Evolutionary conservation across 2,888 invertebrate genomes (phyloP).

Genomic region (Serrognathus titanus): DNA sequence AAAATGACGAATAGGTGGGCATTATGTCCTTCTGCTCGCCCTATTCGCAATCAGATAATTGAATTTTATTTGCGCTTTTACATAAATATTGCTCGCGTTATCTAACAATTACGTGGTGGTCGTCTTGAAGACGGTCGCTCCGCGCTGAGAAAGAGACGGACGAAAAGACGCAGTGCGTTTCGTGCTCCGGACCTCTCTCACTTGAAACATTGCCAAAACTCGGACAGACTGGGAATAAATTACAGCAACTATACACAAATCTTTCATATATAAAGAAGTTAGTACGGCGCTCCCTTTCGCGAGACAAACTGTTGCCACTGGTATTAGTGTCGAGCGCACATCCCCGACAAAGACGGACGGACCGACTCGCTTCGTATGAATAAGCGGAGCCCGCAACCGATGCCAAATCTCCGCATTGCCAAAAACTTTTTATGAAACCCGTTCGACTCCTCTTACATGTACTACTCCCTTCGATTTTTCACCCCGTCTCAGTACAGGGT

Average conservation of each 20-base stretch:
- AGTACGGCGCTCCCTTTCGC: neutral
- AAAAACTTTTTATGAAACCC: conserved; percentile 2
- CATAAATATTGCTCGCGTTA: neutral
- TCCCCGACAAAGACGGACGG: neutral
- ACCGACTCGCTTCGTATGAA: neutral
- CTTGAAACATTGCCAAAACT: conserved; percentile 25
- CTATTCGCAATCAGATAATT: no score
- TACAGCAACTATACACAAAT: conserved; percentile 27
- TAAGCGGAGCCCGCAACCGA: conserved; percentile 1
- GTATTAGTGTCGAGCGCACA: neutral
- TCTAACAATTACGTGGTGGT: neutral
- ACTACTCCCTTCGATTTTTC: conserved; percentile 1
- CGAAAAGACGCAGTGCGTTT: neutral
- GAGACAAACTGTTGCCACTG: neutral
- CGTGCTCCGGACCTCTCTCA: neutral
- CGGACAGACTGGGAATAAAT: conserved; percentile 25
- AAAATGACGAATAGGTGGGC: no score
- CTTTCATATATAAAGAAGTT: conserved; percentile 17
- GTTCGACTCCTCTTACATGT: conserved; percentile 3
- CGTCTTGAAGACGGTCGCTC: neutral
- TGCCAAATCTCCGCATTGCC: conserved; percentile 7
- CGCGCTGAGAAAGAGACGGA: neutral
- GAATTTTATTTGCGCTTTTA: no score
- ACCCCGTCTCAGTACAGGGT: neutral
- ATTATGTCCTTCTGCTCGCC: no score